Conservation (phyloP, 2,888 invertebrate species). For the Ametastegia equiseti region DNA sequence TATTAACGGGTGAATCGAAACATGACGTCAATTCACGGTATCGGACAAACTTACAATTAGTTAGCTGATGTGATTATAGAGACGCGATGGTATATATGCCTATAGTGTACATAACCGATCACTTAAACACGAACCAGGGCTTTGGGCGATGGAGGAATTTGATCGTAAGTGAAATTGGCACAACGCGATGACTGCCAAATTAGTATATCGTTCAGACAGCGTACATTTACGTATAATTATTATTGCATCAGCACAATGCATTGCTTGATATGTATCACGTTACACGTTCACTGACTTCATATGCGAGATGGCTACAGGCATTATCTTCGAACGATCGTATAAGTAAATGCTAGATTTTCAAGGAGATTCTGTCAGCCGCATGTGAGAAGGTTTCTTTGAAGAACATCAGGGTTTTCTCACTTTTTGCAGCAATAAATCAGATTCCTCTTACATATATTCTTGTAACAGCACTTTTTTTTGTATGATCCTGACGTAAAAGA, state of each 20-base stretch:
- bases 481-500: background rate
- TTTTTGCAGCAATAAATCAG: background rate
- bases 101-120: background rate
- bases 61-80: background rate
- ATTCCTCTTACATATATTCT: too few species aligned
- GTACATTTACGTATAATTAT: background rate
- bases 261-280: background rate
- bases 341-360: background rate
- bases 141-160: background rate
- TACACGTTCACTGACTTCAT: background rate
- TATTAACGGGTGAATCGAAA: background rate
- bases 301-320: background rate
- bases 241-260: background rate
- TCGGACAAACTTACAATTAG: background rate
- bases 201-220: background rate
- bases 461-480: background rate
- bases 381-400: background rate
- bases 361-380: background rate
- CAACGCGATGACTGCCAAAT: background rate
- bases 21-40: conserved; percentile 19
- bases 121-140: background rate
- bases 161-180: background rate
- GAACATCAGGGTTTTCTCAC: background rate
- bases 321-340: background rate
- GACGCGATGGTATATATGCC: background rate